phyloP scores from a whole-genome alignment of 1,140 invertebrate genomes.

The Diprion similis region DNA sequence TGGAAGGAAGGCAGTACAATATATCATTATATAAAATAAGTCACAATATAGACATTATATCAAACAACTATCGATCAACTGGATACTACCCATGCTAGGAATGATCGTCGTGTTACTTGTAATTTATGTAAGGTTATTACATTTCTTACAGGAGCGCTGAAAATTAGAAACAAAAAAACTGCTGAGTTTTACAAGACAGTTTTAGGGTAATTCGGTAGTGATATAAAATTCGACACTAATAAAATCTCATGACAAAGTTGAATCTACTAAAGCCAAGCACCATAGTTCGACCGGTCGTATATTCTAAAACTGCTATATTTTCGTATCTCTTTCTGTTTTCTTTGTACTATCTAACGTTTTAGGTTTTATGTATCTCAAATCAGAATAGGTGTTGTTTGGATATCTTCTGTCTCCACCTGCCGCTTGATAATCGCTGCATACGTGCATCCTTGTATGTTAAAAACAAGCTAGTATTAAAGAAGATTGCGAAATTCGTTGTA shows the following conservation, averaged over 20 bases:
- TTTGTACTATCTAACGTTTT: no score
- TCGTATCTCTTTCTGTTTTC: no score
- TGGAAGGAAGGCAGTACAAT: constrained; percentile 22
- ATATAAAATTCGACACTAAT: no score
- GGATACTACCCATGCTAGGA: not conserved
- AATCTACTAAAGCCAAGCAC: no score
- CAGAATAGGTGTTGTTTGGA: not conserved
- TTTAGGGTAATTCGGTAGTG: constrained; percentile 24
- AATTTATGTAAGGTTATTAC: constrained; percentile 35
- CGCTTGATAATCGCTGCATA: not conserved
- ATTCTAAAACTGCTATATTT: no score
- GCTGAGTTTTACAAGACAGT: constrained; percentile 14
- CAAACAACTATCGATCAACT: not conserved
- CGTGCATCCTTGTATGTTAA: not conserved
- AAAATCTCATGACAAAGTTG: no score
- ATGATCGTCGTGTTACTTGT: constrained; percentile 14
- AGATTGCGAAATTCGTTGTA: no score
- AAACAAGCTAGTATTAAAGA: not conserved
- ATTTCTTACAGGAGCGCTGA: constrained; percentile 43
- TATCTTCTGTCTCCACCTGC: constrained; percentile 4
- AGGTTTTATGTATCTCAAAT: not conserved
- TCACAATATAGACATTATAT: constrained; percentile 26
- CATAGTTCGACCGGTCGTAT: no score
- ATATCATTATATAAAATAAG: constrained; percentile 25
- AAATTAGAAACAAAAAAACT: constrained; percentile 35